phyloP scores from a whole-genome alignment of 2,888 invertebrate species.

The Calliphora vomitoria region DNA sequence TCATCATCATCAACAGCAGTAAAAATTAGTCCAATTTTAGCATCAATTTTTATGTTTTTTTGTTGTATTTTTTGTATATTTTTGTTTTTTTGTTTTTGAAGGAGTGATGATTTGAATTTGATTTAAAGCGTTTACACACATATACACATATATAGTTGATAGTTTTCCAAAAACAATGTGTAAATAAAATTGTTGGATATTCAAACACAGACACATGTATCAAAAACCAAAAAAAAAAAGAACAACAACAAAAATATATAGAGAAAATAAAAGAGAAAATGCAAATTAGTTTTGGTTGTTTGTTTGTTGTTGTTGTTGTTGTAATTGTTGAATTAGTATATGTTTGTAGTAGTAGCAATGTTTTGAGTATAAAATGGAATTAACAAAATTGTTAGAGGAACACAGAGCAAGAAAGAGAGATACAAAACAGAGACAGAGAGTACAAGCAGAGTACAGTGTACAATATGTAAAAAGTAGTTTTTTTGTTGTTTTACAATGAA shows the following conservation, averaged over 20 bases:
- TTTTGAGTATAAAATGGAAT: constrained; percentile 1
- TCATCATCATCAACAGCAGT: constrained; percentile 23
- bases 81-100: not conserved
- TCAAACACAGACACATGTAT: constrained; percentile 28
- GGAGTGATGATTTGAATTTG: constrained; percentile 37
- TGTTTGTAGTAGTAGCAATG: constrained; percentile 2
- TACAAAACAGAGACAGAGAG: not conserved
- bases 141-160: constrained; percentile 19
- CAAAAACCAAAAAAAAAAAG: constrained; percentile 10
- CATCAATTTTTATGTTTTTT: constrained; percentile 23
- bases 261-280: constrained; percentile 43
- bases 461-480: constrained; percentile 11
- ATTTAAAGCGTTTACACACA: constrained; percentile 24
- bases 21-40: constrained; percentile 58
- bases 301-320: not conserved
- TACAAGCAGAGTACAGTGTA: not conserved
- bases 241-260: constrained; percentile 16
- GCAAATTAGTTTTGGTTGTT: constrained; percentile 42
- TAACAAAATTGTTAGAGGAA: not conserved
- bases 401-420: not conserved
- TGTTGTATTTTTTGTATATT: not conserved
- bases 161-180: constrained; percentile 24
- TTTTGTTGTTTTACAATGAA: not conserved
- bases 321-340: constrained; percentile 29
- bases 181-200: constrained; percentile 32